Evolutionary conservation across 1,140 invertebrate genomes (phyloP), one percentile per base, ranked within the genome.

Genomic region (Littorina saxatilis): DNA sequence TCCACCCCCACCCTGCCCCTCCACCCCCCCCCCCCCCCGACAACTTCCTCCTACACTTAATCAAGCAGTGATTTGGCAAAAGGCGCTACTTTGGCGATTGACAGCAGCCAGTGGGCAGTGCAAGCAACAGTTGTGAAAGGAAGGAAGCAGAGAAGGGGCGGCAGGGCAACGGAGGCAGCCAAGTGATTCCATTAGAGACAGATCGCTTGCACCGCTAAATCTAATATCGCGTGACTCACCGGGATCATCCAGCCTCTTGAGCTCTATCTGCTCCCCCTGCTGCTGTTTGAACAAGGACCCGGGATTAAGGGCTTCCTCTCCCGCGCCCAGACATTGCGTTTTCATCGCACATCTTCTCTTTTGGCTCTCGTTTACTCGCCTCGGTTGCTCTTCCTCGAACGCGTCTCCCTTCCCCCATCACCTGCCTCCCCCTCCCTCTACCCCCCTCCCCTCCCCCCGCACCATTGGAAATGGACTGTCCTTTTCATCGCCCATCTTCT

Each of bases 211-310:
- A 27, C 35, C 15, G 70, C 70, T 73, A 73, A 73, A 73, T 73
- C 70, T 73, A 73, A 73, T 73, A 73, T 73, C 40, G 70, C 70
- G 29, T 73, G 70, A 73, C 70, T 73, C 70, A 73, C 70, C 23
- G 23, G 37, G 70, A 73, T 73, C 43, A 47, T 73, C 43, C 70
- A 1, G 23, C 29, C 29, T 43, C 70, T 73, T 52, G 39, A 29
- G n/a, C 23, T 50, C 40, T 32, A 39, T 50, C 70, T 27, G 0
- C 37, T 0, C n/a, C n/a, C n/a, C 23, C 43, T 43, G 43, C 70
- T 43, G 37, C 40, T 73, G 70, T 73, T 73, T 73, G 70, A 52
- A 73, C 70, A 73, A 73, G 70, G 39, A 20, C 70, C 43, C 40
- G 23, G 70, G 70, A 73, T 73, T 73, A 73, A n/a, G 20, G 70